Percentiles rank a stretch among this genome's conserved stretches.
Conservation (phyloP, 2,797 vertebrate species). For the Orestias chungarensis region DNA sequence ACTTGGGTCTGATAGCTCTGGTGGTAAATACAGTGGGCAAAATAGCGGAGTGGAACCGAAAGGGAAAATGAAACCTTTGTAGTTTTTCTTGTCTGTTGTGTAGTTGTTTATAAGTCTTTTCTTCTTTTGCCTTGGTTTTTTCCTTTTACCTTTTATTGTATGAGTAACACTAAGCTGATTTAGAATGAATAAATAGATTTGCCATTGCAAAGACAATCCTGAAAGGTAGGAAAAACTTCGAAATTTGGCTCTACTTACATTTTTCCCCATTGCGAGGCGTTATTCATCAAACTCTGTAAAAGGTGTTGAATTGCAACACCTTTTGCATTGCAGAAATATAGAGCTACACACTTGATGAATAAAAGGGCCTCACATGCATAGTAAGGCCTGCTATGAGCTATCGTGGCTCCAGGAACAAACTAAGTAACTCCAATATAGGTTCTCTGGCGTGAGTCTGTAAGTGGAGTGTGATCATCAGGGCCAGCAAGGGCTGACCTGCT, state of each 20-base stretch:
- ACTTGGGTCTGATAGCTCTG: constrained; percentile 68
- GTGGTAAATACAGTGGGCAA: constrained; percentile 57
- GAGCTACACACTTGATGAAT: constrained; percentile 14
- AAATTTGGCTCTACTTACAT: not conserved
- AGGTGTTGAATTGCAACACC: not conserved
- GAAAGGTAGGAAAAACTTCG: not conserved
- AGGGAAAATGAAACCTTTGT: constrained; percentile 20
- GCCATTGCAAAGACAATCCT: not conserved
- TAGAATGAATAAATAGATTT: not conserved
- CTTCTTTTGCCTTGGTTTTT: constrained; percentile 7
- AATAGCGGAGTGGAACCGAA: constrained; percentile 39
- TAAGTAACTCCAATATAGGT: constrained; percentile 46
- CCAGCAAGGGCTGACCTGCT: constrained; percentile 71
- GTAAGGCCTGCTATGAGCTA: constrained; percentile 31
- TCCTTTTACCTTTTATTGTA: not conserved
- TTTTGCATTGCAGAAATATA: constrained; percentile 2
- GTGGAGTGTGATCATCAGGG: constrained; percentile 61
- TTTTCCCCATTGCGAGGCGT: not conserved
- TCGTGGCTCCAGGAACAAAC: constrained; percentile 32
- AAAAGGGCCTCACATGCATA: constrained; percentile 29
- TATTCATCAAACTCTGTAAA: not conserved
- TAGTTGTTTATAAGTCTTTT: constrained; percentile 32
- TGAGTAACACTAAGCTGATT: constrained; percentile 13
- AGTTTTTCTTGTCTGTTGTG: constrained; percentile 24
- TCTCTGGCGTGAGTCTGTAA: constrained; percentile 46